Base-by-base conservation (phyloP, 2,113 vertebrate genomes). In the Periophthalmus modestus region DNA sequence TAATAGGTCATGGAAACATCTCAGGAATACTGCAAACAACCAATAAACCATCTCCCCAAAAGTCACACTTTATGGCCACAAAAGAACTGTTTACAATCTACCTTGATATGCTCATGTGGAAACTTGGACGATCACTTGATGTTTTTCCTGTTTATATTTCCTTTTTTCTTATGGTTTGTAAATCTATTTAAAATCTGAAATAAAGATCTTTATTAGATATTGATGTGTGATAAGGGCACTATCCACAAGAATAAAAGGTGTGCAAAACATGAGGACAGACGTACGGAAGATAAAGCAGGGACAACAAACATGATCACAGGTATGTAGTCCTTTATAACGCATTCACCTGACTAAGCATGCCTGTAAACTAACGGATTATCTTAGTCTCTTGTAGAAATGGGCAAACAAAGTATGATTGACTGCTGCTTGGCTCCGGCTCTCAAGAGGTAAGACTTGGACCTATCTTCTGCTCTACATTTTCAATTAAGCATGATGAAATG, bases 101-200 rank as follows among this genome's bases (percentile, higher is more conserved):
- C 88, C 86, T 86, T 82, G 78, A 90, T 90, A 92, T 91, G 89
- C 89, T 89, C 90, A 89, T 81, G 84, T 87, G 87, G 85, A 89
- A 88, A 92, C 85, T 89, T 90, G 88, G 84, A 89, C 71, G 75
- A 91, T 92, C 85, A 89, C 86, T 89, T 88, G 78, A 89, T 89
- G 73, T 86, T 23, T 78, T 86, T 67, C 77, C 82, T 86, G 6
- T 89, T 75, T 77, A 76, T 50, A 77, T 78, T 82, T 85, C 72
- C 46, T 74, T 82, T 90, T 88, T 91, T 87, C 77, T 86, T 92
- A 89, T 91, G 85, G 85, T 90, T 93, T 93, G 91, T 94, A 93
- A 93, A 94, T 92, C 91, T 93, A 93, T 93, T 93, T 94, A 93
- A 93, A 92, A 84, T 85, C 84, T 90, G 83, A 90, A 93, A 94